phyloP scores from a whole-genome alignment of 2,113 vertebrate genomes.

The Garra rufa region DNA sequence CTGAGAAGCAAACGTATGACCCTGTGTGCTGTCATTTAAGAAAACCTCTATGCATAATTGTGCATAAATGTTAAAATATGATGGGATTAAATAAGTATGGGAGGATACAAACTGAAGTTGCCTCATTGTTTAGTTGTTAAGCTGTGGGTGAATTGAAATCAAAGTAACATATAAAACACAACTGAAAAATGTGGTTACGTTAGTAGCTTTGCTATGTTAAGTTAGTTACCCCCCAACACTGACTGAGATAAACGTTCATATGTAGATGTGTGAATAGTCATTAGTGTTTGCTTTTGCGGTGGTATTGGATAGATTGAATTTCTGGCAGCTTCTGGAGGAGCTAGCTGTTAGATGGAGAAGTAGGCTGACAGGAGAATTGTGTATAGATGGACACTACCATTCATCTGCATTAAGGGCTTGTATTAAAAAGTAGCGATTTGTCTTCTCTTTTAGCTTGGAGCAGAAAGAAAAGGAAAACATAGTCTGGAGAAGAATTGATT shows the following conservation, averaged over 20 bases:
- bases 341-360: constrained; percentile 36
- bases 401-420: constrained; percentile 53
- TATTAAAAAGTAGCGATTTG: constrained; percentile 56
- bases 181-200: background rate
- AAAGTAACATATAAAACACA: background rate
- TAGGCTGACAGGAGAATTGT: constrained; percentile 12
- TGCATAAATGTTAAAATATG: background rate
- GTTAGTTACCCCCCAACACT: background rate
- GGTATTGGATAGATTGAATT: constrained; percentile 39
- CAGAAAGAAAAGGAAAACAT: constrained; percentile 45
- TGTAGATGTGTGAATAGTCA: background rate
- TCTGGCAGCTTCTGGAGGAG: constrained; percentile 22
- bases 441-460: constrained; percentile 45
- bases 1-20: background rate
- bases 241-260: background rate
- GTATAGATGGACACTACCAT: constrained; percentile 43
- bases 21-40: background rate
- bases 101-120: background rate
- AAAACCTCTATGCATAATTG: background rate
- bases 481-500: constrained; percentile 56
- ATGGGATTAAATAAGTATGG: background rate
- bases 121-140: background rate
- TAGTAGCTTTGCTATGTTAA: background rate
- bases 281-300: background rate
- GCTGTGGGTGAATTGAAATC: background rate